phyloP scores from a whole-genome alignment of 92 coral and sea anemone genomes.

The Porites cylindrica region DNA sequence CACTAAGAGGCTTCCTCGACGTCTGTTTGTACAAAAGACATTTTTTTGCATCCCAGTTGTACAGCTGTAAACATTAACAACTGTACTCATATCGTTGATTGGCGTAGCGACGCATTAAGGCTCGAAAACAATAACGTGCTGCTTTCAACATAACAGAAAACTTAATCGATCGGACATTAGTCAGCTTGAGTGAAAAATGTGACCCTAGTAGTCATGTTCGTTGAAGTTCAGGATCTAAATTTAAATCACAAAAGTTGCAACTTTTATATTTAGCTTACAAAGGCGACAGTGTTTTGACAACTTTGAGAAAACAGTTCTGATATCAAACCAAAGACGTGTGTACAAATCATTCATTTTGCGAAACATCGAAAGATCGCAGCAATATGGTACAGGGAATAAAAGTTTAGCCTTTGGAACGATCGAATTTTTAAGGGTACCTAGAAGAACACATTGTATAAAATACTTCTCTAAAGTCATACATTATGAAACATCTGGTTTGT shows the following conservation, averaged over 20 bases:
- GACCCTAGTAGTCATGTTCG: not conserved
- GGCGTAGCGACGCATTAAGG: not conserved
- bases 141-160: too few species aligned
- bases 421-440: too few species aligned
- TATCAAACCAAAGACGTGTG: not conserved
- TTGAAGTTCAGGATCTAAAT: not conserved
- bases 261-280: not conserved
- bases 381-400: too few species aligned
- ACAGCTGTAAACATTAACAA: not conserved
- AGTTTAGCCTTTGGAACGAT: too few species aligned
- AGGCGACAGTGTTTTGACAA: not conserved
- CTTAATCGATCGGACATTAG: not conserved
- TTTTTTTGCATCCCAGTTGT: conserved; percentile 22
- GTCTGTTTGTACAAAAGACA: conserved; percentile 27
- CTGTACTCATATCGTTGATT: not conserved
- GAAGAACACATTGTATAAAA: too few species aligned
- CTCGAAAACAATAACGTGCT: not conserved
- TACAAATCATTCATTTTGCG: not conserved
- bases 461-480: too few species aligned
- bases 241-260: conserved; percentile 8
- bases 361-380: not conserved
- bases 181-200: not conserved
- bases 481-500: not conserved
- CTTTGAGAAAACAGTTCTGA: not conserved
- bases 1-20: not conserved